A percentile compares a stretch with the other conserved stretches of the same genome.
Conservation (phyloP, 2,797 vertebrate genomes). For the Mus spretus region DNA sequence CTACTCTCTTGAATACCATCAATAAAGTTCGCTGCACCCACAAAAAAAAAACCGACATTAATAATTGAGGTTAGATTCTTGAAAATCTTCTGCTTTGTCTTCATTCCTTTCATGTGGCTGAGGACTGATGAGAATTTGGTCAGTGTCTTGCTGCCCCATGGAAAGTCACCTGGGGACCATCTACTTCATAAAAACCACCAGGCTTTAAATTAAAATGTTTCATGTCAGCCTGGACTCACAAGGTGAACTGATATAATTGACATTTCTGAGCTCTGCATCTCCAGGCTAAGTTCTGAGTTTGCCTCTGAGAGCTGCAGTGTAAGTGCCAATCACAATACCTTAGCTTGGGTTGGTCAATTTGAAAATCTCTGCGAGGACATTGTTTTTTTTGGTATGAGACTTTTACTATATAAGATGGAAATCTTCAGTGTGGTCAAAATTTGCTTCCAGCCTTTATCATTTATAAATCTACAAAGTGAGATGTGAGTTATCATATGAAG, state of each 20-base stretch:
- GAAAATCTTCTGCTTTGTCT: not conserved
- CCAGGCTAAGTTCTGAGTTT: constrained; percentile 71
- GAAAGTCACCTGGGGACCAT: constrained; percentile 48
- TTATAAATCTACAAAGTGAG: constrained; percentile 56
- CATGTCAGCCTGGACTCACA: constrained; percentile 45
- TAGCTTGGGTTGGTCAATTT: constrained; percentile 31
- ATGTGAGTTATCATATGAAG: constrained; percentile 30
- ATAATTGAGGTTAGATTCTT: not conserved
- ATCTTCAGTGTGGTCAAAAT: constrained; percentile 52
- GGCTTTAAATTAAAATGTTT: constrained; percentile 71
- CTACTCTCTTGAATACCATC: too few species aligned
- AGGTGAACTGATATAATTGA: constrained; percentile 47
- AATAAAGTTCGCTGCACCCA: too few species aligned
- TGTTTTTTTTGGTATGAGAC: constrained; percentile 42
- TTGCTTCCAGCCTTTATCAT: constrained; percentile 49
- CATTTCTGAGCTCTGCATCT: constrained; percentile 67
- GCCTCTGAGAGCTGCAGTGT: constrained; percentile 40
- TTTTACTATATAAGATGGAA: constrained; percentile 47
- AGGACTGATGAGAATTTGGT: constrained; percentile 1
- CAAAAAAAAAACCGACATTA: too few species aligned
- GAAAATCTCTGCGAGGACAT: constrained; percentile 46
- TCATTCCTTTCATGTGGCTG: constrained; percentile 56
- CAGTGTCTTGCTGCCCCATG: not conserved
- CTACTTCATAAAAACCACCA: constrained; percentile 52
- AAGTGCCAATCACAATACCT: constrained; percentile 66